phyloP scores from a whole-genome alignment of 1,140 invertebrate genomes.

The Platyscapa corneri region DNA sequence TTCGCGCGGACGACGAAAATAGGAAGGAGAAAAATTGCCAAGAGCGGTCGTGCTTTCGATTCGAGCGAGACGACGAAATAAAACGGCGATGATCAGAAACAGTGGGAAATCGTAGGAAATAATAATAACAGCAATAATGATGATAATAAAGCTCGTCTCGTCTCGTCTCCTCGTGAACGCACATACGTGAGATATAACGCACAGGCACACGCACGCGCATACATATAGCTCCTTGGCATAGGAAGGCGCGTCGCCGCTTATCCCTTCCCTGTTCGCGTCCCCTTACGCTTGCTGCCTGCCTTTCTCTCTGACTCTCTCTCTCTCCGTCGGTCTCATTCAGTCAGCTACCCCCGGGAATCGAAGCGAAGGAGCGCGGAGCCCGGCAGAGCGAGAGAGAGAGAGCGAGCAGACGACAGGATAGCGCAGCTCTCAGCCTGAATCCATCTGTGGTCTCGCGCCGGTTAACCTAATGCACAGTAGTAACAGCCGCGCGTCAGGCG shows the following conservation, averaged over 20 bases:
- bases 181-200: neutral
- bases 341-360: neutral
- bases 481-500: constrained; percentile 9
- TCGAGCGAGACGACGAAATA: neutral
- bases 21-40: neutral
- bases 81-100: neutral
- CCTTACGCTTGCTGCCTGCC: neutral
- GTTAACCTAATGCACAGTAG: constrained; percentile 38
- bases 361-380: neutral
- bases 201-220: neutral
- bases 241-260: constrained; percentile 26
- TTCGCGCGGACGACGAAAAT: neutral
- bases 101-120: neutral
- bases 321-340: neutral
- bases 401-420: neutral
- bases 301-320: neutral
- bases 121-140: constrained; percentile 13
- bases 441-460: constrained; percentile 30
- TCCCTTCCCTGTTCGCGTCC: neutral
- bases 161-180: neutral
- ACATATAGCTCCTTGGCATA: constrained; percentile 7
- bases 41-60: neutral
- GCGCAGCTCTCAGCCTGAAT: neutral
- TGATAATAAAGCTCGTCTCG: constrained; percentile 26
- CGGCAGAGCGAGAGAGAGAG: neutral